These are phyloP conservation scores for Trissonchulus latispiculum DNA, from an alignment of 2,888 invertebrate species.

Conservation along the genomic window DNA sequence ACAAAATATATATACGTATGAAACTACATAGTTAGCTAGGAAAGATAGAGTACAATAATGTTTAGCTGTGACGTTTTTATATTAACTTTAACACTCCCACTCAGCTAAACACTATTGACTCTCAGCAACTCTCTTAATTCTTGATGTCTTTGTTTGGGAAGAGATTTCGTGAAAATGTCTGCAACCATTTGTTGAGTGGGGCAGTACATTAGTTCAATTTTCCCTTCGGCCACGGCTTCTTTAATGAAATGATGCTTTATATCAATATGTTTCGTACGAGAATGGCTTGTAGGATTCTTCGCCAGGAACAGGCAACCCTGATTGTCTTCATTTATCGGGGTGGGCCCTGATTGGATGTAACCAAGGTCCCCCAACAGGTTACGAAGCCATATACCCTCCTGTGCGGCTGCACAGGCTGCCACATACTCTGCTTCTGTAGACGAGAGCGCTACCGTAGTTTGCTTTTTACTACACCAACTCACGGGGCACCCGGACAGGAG, in stretches of 20 bases:
- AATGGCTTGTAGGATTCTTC: slow-evolving; percentile 4
- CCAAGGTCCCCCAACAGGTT: slow-evolving; percentile 17
- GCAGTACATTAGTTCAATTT: not conserved
- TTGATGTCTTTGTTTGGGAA: not conserved
- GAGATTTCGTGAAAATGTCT: slow-evolving; percentile 8
- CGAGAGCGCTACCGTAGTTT: slow-evolving; percentile 36
- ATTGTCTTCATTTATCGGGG: not conserved
- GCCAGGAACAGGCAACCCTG: not conserved
- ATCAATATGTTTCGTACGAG: slow-evolving; percentile 4
- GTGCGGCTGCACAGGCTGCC: slow-evolving; percentile 30
- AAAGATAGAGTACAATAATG: too few relatives aligned
- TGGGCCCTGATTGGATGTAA: not conserved
- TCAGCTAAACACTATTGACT: not conserved
- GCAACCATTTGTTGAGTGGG: not conserved
- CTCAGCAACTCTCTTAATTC: slow-evolving; percentile 1
- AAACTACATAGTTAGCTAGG: too few relatives aligned
- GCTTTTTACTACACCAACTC: slow-evolving; percentile 39
- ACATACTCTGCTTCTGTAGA: slow-evolving; percentile 43
- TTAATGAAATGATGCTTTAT: slow-evolving; percentile 8
- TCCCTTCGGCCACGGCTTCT: not conserved
- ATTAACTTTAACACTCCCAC: not conserved
- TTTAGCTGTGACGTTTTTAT: too few relatives aligned
- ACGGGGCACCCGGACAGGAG: slow-evolving; percentile 33
- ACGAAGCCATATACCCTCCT: slow-evolving; percentile 28
- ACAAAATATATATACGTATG: too few relatives aligned